Base-by-base conservation (phyloP, 2,888 invertebrate species). In the Phyto melanocephala region DNA sequence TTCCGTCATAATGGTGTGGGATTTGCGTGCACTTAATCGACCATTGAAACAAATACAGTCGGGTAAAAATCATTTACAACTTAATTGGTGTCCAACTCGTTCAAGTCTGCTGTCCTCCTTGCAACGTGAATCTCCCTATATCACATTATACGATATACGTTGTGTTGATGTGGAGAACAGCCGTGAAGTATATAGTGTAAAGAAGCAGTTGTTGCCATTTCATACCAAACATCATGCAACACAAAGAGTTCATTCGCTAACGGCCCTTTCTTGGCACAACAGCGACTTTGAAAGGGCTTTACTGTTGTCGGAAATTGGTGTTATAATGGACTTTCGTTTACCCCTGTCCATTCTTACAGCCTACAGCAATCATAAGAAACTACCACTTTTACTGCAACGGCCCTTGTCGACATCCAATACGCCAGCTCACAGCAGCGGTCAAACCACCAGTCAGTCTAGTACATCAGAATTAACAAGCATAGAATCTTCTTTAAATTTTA, bases 251-350 rank as follows among this genome's bases (percentile, higher is more conserved):
- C 84, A 87, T 2, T 84, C 86, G 0, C 84, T 97, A 13, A 94
- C 95, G 10, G 95, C 96, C 80, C 96, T 97, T 90, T 94, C 95
- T 40, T 98, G 98, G 97, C 98, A 98, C 92, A 95, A 96, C 1
- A 92, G 92, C 4, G 95, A 96, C 87, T 95, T 89, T 40, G 91
- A 91, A 83, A 86, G 90, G 5, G 88, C 89, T 3, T 74, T 91
- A 7, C 84, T 90, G 0, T 76, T 91, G 11, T 90, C 90, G 5
- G 91, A 91, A 80, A 87, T 87, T 2, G 85, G 90, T 60, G 80
- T 86, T 33, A 87, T 91, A 10, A 75, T 88, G 15, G 91, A 91
- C 58, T 91, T 90, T 54, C 87, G 88, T 17, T 84, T 91, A 63
- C 91, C 91, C 2, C 87, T 88, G 35, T 88, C 89, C 1, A 85